These are phyloP conservation scores for Nomada flava DNA, from an alignment of 2,888 invertebrate species.

Conservation along the genomic window DNA sequence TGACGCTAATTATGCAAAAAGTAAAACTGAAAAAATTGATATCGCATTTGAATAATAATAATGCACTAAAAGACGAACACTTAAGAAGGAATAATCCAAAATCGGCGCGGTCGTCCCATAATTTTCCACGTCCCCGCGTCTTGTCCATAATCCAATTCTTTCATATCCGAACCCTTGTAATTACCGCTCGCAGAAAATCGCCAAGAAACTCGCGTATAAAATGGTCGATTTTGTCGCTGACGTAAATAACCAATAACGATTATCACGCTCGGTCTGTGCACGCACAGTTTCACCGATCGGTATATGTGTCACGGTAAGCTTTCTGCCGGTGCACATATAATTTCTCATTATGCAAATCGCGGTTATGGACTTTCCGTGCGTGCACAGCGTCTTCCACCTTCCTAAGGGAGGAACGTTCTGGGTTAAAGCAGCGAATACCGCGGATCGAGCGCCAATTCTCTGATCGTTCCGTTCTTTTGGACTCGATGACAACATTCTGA, in stretches of 20 bases:
- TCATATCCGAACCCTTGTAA: slow-evolving; percentile 53
- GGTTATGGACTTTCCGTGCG: slow-evolving; percentile 50
- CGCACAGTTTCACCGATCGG: slow-evolving; percentile 25
- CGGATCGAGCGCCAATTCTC: slow-evolving; percentile 47
- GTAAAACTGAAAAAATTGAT: no score
- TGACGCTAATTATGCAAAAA: no score
- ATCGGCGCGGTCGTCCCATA: slow-evolving; percentile 49
- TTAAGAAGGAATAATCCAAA: slow-evolving; percentile 61
- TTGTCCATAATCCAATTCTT: slow-evolving; percentile 45
- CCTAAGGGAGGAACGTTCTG: not conserved
- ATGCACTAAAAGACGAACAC: slow-evolving; percentile 2
- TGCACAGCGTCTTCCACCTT: not conserved
- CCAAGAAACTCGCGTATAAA: slow-evolving; percentile 65
- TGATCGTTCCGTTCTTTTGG: slow-evolving; percentile 6
- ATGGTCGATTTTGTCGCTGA: slow-evolving; percentile 55
- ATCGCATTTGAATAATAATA: no score
- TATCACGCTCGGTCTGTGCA: slow-evolving; percentile 48
- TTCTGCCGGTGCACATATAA: slow-evolving; percentile 69
- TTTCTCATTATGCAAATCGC: slow-evolving; percentile 78
- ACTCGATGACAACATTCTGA: slow-evolving; percentile 35
- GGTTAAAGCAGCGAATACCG: slow-evolving; percentile 38
- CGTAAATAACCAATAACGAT: slow-evolving; percentile 73
- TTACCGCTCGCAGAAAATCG: slow-evolving; percentile 59
- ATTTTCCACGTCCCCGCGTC: slow-evolving; percentile 59
- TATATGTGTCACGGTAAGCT: slow-evolving; percentile 52